Percentiles rank a stretch among this genome's conserved stretches.
Conservation (phyloP, 2,113 vertebrate genomes). For the Eptesicus fuscus region DNA sequence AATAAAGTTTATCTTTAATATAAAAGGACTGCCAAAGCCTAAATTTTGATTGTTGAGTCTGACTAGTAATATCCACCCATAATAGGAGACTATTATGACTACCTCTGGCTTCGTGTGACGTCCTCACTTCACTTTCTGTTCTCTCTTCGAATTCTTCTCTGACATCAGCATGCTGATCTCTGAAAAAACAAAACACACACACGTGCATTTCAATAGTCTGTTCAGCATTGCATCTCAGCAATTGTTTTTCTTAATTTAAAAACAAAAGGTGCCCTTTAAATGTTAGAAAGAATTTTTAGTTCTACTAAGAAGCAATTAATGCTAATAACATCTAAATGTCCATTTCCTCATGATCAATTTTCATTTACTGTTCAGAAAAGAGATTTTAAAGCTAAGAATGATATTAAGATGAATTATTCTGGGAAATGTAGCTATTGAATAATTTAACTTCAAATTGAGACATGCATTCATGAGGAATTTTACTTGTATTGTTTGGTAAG, state of each 20-base stretch:
- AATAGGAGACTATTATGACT: constrained; percentile 32
- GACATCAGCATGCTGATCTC: constrained; percentile 80
- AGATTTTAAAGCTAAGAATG: constrained; percentile 32
- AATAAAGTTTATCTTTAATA: not conserved
- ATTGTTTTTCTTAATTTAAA: constrained; percentile 11
- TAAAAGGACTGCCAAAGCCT: not conserved
- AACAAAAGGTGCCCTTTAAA: not conserved
- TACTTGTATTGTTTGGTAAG: not conserved
- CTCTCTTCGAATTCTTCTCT: constrained; percentile 77
- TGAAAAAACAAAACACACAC: constrained; percentile 66
- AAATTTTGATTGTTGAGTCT: no score
- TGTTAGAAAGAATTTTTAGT: not conserved
- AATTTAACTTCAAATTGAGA: not conserved
- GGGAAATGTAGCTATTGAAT: not conserved
- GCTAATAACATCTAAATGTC: not conserved
- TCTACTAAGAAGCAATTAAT: not conserved
- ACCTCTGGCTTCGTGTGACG: constrained; percentile 86
- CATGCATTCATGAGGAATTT: not conserved
- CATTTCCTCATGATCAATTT: not conserved
- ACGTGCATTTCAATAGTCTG: constrained; percentile 57
- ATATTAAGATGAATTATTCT: not conserved
- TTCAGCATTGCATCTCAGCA: not conserved
- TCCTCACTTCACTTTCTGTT: constrained; percentile 78
- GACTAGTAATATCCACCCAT: not conserved
- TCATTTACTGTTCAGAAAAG: not conserved